A percentile compares a stretch with the other conserved stretches of the same genome.
phyloP scores from a whole-genome alignment of 2,113 vertebrate genomes.

The Tricholaema leucomelas region DNA sequence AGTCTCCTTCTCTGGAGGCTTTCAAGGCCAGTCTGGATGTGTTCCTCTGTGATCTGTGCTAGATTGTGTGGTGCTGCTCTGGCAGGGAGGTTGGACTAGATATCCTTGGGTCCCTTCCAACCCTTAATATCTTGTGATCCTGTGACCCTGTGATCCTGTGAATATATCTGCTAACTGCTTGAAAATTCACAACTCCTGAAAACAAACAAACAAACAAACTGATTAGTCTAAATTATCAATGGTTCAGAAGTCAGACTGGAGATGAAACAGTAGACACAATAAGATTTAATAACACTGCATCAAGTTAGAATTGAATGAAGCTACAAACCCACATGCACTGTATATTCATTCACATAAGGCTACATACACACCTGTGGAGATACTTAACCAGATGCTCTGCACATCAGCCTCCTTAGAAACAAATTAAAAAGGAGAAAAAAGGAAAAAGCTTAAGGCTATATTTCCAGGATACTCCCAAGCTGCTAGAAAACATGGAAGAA shows the following conservation, averaged over 20 bases:
- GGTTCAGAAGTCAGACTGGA: background rate
- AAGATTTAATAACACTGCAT: background rate
- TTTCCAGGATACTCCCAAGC: background rate
- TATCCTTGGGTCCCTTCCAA: too few species aligned
- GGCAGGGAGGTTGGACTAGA: too few species aligned
- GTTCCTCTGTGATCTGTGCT: too few species aligned
- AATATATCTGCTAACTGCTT: accelerated
- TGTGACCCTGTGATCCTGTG: too few species aligned
- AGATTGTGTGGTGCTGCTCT: too few species aligned
- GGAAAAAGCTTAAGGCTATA: background rate
- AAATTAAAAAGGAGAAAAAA: too few species aligned
- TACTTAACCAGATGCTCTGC: background rate
- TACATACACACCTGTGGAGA: accelerated
- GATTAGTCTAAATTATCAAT: background rate
- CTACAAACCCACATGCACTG: background rate
- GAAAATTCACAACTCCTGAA: background rate
- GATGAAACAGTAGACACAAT: background rate
- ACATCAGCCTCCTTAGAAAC: accelerated
- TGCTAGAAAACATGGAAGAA: background rate
- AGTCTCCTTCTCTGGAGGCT: too few species aligned
- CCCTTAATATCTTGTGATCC: too few species aligned
- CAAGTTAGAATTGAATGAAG: background rate
- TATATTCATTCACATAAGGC: accelerated
- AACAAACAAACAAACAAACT: background rate
- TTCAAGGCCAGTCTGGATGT: too few species aligned